Conservation (phyloP, 1,140 invertebrate species). For the Pseudobourletiella spinata region DNA sequence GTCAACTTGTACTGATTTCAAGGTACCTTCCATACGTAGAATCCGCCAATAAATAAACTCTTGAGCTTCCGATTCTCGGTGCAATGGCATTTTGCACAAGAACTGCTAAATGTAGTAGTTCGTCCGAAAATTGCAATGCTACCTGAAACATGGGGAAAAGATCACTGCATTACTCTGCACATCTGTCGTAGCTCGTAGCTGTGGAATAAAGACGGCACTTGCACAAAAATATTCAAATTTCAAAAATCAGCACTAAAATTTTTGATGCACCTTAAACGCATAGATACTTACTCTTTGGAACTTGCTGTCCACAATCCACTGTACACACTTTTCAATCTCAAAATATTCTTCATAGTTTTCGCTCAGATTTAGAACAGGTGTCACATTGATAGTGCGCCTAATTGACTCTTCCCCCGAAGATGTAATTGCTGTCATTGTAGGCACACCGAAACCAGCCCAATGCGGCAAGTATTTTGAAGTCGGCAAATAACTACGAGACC, state of each 20-base stretch:
- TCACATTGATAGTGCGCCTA: not conserved
- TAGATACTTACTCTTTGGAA: slow-evolving; percentile 55
- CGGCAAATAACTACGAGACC: no score
- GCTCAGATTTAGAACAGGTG: not conserved
- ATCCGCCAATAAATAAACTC: slow-evolving; percentile 80
- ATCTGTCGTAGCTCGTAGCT: no score
- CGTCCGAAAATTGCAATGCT: slow-evolving; percentile 85
- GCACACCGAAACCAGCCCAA: no score
- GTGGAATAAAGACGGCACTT: no score
- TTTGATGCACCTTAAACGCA: no score
- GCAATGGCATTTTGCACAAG: slow-evolving; percentile 57
- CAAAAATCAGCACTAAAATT: no score
- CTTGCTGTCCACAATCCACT: slow-evolving; percentile 58
- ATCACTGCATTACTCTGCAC: no score
- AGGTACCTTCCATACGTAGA: slow-evolving; percentile 81
- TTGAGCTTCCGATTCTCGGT: slow-evolving; percentile 43
- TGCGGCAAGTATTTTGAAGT: no score
- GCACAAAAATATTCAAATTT: no score
- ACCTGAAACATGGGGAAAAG: no score
- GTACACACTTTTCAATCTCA: slow-evolving; percentile 48
- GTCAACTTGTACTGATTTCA: no score
- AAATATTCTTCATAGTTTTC: slow-evolving; percentile 34
- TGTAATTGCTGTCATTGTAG: not conserved
- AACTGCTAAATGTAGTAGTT: slow-evolving; percentile 60
- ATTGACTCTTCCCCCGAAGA: slow-evolving; percentile 8